These are phyloP conservation scores for Sebastes fasciatus DNA, from an alignment of 2,113 vertebrate species.

Conservation along the genomic window DNA sequence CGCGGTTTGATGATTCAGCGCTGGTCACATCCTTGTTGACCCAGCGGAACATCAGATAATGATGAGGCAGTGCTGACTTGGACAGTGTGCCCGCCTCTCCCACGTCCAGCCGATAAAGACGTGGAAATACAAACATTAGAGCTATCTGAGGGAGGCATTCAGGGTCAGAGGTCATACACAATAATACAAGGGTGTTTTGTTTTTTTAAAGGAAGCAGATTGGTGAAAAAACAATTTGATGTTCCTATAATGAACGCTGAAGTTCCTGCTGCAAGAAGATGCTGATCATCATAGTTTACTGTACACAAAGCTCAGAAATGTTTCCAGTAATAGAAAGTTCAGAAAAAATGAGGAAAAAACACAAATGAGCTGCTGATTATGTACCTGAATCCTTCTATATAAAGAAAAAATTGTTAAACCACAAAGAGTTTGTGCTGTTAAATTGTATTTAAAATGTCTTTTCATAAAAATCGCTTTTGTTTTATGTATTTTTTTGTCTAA, in stretches of 20 bases:
- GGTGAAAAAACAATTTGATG: background rate
- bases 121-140: slow-evolving; percentile 29
- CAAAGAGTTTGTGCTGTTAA: background rate
- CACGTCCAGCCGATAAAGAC: slow-evolving; percentile 43
- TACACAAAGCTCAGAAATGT: too few species aligned
- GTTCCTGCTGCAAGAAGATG: background rate
- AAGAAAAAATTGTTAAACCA: background rate
- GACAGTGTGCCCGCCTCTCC: slow-evolving; percentile 34
- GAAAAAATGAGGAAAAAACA: background rate
- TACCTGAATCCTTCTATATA: background rate
- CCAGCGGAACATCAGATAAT: slow-evolving; percentile 68
- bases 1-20: slow-evolving; percentile 73
- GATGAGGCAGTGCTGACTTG: slow-evolving; percentile 58
- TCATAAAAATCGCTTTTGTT: background rate
- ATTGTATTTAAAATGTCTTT: background rate
- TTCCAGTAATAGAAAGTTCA: background rate
- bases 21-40: slow-evolving; percentile 73
- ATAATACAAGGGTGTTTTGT: background rate
- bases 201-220: background rate
- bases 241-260: background rate
- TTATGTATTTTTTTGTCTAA: background rate
- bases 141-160: slow-evolving; percentile 6
- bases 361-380: background rate
- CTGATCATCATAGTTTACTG: background rate
- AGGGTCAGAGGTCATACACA: slow-evolving; percentile 19